Evolutionary conservation across 2,888 invertebrate species (phyloP).

Genomic region (Euplexia lucipara): DNA sequence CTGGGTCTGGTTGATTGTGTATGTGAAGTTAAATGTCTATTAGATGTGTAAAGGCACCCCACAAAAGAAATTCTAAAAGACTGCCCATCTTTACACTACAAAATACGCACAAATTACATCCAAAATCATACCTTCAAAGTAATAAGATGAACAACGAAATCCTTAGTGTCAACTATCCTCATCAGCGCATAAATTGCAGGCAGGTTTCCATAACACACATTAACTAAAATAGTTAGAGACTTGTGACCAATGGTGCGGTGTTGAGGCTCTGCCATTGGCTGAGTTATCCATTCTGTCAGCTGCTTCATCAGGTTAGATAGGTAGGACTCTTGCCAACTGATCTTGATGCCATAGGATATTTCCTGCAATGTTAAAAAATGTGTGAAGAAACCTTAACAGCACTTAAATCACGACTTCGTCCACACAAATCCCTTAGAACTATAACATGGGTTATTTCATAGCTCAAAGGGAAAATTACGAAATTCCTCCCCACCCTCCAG

Average conservation of each 20-base stretch:
- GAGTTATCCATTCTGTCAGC: conserved; percentile 92
- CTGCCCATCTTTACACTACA: too few relatives aligned
- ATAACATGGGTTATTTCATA: too few relatives aligned
- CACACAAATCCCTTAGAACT: too few relatives aligned
- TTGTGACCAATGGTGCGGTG: conserved; percentile 86
- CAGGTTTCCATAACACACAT: conserved; percentile 95
- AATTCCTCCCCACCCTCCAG: too few relatives aligned
- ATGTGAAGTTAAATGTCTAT: too few relatives aligned
- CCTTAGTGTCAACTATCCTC: conserved; percentile 93
- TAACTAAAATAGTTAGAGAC: conserved; percentile 93
- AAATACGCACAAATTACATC: too few relatives aligned
- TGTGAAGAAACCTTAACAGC: too few relatives aligned
- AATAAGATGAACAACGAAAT: conserved; percentile 92
- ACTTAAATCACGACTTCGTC: too few relatives aligned
- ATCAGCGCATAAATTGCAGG: conserved; percentile 94
- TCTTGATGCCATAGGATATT: conserved; percentile 94
- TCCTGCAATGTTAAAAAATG: conserved; percentile 87
- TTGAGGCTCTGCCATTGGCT: conserved; percentile 85
- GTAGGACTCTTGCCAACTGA: conserved; percentile 95
- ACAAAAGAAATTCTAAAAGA: too few relatives aligned
- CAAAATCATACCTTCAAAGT: conserved; percentile 89
- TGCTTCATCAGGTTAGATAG: conserved; percentile 92
- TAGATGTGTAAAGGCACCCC: too few relatives aligned
- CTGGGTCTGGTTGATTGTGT: too few relatives aligned
- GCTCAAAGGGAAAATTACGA: too few relatives aligned